Conservation (phyloP, 2,113 vertebrate species). For the Pelmatolapia mariae region DNA sequence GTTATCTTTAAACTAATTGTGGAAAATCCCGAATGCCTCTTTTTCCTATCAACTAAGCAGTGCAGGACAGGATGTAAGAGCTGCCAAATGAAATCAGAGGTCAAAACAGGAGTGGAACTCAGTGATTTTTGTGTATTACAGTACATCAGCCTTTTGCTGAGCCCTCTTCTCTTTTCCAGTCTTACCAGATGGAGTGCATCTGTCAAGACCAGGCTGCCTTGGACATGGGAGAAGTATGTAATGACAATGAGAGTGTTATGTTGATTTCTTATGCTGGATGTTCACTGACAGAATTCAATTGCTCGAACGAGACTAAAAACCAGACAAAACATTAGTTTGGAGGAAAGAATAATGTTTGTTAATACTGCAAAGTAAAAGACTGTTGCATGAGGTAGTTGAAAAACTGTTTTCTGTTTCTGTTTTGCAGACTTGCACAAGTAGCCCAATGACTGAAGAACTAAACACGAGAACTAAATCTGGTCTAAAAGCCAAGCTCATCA, state of each 20-base stretch:
- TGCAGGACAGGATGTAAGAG: slow-evolving; percentile 11
- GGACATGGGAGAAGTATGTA: slow-evolving; percentile 12
- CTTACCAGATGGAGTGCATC: slow-evolving; percentile 20
- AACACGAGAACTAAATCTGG: background rate
- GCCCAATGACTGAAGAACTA: background rate
- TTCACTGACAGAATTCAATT: background rate
- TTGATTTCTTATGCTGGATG: background rate
- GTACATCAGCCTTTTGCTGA: slow-evolving; percentile 6
- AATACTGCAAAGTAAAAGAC: background rate
- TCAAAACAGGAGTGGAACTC: slow-evolving; percentile 21
- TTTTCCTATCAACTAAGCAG: background rate
- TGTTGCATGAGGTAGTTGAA: background rate
- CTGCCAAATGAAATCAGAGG: slow-evolving; percentile 17
- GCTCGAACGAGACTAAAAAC: background rate
- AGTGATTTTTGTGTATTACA: slow-evolving; percentile 12
- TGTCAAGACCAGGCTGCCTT: slow-evolving; percentile 30
- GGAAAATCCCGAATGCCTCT: background rate
- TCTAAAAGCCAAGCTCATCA: background rate
- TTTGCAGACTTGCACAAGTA: background rate
- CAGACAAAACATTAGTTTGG: background rate
- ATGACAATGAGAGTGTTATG: background rate
- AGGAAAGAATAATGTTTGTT: background rate
- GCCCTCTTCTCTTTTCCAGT: background rate
- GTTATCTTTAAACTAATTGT: background rate
- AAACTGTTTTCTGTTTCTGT: background rate